Conservation (phyloP, 2,113 vertebrate genomes). For the Galbula dea region DNA sequence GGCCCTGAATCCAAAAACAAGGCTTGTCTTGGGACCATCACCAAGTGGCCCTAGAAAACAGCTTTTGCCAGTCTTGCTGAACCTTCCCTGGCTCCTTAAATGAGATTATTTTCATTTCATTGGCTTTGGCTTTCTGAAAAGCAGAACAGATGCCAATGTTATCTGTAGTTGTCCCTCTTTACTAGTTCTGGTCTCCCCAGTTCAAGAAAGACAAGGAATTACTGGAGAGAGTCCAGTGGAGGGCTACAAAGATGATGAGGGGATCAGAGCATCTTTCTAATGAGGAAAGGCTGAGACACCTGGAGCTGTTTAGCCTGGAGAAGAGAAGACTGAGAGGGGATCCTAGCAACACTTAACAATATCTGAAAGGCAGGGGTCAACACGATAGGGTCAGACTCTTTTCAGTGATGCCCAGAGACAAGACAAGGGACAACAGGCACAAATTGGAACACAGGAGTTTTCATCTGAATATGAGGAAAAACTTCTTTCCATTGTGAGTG, state of each 20-base stretch:
- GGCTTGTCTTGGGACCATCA: neutral
- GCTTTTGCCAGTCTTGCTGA: neutral
- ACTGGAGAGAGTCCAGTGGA: neutral
- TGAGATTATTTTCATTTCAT: rapidly evolving
- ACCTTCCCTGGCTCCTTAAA: neutral
- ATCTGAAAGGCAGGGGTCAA: neutral
- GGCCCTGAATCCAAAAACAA: rapidly evolving
- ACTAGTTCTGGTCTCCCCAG: neutral
- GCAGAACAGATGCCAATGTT: neutral
- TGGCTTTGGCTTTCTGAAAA: neutral
- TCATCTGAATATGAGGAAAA: neutral
- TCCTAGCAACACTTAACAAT: neutral
- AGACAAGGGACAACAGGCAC: neutral
- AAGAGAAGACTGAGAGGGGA: neutral
- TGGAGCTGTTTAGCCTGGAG: neutral
- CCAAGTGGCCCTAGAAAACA: slow-evolving; percentile 35
- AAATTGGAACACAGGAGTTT: neutral
- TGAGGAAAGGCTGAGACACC: neutral
- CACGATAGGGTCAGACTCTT: neutral
- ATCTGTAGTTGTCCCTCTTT: neutral
- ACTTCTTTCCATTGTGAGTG: neutral
- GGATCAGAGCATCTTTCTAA: neutral
- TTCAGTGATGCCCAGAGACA: neutral
- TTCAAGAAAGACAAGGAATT: neutral
- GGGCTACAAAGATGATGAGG: neutral